Evolutionary conservation across 2,797 vertebrate genomes (phyloP).

Genomic region (Paguma larvata): DNA sequence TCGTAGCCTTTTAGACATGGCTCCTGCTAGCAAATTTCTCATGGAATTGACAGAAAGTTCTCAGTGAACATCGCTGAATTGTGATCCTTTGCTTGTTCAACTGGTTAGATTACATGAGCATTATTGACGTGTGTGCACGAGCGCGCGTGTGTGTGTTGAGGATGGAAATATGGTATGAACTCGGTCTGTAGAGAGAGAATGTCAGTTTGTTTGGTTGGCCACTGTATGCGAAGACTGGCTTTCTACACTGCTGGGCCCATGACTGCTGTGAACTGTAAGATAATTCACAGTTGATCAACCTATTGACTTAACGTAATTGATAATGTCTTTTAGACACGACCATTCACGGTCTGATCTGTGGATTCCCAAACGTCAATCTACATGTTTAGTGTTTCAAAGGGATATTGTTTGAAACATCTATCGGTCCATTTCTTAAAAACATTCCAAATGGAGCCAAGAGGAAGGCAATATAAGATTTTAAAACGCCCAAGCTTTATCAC

Average conservation of each 20-base stretch:
- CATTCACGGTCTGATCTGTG: background rate
- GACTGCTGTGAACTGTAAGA: background rate
- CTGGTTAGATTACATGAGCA: background rate
- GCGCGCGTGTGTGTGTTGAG: background rate
- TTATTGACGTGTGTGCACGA: background rate
- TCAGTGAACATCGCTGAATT: background rate
- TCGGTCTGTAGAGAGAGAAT: background rate
- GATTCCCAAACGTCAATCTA: background rate
- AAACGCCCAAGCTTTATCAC: background rate
- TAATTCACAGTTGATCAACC: background rate
- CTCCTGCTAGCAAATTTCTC: background rate
- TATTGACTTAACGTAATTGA: background rate
- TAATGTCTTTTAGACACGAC: background rate
- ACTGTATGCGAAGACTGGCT: background rate
- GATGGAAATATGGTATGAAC: background rate
- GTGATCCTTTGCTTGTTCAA: background rate
- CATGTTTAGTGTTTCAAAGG: background rate
- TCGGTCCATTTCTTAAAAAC: background rate
- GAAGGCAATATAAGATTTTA: background rate
- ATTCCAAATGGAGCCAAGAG: background rate
- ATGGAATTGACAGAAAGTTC: background rate
- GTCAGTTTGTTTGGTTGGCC: background rate
- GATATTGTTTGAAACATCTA: background rate
- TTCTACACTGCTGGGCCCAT: background rate
- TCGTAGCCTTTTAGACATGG: background rate